Percentiles rank a stretch among this genome's conserved stretches.
phyloP scores from a whole-genome alignment of 2,797 vertebrate genomes.

The Sciaenops ocellatus region DNA sequence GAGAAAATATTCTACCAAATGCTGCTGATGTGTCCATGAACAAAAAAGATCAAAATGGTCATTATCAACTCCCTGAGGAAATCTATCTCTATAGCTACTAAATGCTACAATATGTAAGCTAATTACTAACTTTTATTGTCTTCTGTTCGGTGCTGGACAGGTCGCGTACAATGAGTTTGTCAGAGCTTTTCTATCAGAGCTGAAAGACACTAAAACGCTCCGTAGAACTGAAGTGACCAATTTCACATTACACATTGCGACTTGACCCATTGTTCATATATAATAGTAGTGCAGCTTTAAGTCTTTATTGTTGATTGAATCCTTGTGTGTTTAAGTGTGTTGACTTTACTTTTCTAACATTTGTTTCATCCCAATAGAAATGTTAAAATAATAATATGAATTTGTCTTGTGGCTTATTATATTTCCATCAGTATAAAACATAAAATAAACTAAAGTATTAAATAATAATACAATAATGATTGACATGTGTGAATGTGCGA shows the following conservation, averaged over 20 bases:
- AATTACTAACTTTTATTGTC: too few relatives aligned
- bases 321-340: neutral
- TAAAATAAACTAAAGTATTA: neutral
- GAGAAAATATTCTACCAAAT: neutral
- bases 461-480: neutral
- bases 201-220: neutral
- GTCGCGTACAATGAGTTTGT: neutral
- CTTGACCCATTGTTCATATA: neutral
- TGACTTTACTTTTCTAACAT: neutral
- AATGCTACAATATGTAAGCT: neutral
- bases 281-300: neutral
- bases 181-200: neutral
- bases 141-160: neutral
- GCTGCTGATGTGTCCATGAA: neutral
- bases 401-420: too few relatives aligned
- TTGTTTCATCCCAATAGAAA: neutral
- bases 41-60: neutral
- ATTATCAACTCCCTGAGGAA: constrained; percentile 1
- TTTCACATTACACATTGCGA: neutral
- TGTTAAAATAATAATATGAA: neutral
- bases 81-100: neutral
- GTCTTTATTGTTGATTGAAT: neutral
- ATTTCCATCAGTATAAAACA: neutral
- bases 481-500: neutral
- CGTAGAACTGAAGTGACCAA: neutral